Percentiles rank a stretch among this genome's conserved stretches.
Evolutionary conservation across 2,888 invertebrate species (phyloP).

Genomic region (Leuctra nigra): DNA sequence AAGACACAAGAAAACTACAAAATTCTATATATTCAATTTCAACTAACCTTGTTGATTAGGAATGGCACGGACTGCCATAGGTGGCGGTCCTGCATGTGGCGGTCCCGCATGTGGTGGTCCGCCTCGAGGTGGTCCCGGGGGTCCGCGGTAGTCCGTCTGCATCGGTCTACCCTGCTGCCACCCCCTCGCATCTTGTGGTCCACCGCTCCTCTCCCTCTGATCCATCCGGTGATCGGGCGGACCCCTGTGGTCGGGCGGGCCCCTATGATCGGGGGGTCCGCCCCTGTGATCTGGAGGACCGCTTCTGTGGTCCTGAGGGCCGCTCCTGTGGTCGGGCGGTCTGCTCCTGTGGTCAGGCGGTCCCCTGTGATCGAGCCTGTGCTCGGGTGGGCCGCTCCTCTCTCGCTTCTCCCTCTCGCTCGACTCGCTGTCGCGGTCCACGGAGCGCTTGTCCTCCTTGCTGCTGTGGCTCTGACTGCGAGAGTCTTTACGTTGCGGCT

Average conservation of each 20-base stretch:
- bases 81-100: too few relatives aligned
- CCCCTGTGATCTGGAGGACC: conserved; percentile 37
- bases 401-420: conserved; percentile 26
- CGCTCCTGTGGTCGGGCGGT: conserved; percentile 29
- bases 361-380: background rate
- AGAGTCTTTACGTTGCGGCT: conserved; percentile 23
- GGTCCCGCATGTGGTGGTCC: conserved; percentile 19
- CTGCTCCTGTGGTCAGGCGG: background rate
- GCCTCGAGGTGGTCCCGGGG: conserved; percentile 20
- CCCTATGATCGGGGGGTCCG: conserved; percentile 30
- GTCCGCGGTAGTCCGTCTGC: background rate
- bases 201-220: background rate
- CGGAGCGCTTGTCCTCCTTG: conserved; percentile 29
- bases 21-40: too few relatives aligned
- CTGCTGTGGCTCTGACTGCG: conserved; percentile 34
- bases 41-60: too few relatives aligned
- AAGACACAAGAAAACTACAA: too few relatives aligned
- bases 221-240: background rate
- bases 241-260: background rate
- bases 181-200: background rate
- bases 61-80: too few relatives aligned
- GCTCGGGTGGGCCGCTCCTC: conserved; percentile 19
- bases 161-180: conserved; percentile 6
- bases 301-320: conserved; percentile 32
- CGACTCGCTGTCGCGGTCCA: conserved; percentile 20